phyloP scores from a whole-genome alignment of 2,797 vertebrate species.

The Parauchenoglanis punctatus region DNA sequence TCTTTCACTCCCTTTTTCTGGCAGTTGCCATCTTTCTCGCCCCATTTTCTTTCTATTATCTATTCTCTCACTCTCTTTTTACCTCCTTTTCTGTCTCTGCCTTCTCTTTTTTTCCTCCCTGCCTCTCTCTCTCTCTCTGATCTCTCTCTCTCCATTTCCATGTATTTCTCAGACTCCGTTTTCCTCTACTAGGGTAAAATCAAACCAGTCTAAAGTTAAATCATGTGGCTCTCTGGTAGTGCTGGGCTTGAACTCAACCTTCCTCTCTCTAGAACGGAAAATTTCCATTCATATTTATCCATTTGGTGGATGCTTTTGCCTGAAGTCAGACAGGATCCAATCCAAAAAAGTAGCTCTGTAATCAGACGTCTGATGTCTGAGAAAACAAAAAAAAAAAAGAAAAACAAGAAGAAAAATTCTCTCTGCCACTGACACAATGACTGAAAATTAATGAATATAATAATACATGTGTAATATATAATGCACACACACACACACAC shows the following conservation, averaged over 20 bases:
- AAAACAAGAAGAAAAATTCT: not conserved
- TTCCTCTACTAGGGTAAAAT: not conserved
- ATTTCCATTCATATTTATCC: no score
- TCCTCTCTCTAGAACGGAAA: not conserved
- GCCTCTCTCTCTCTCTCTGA: not conserved
- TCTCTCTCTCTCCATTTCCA: not conserved
- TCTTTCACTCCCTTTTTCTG: not conserved
- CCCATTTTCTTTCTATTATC: not conserved
- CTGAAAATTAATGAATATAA: not conserved
- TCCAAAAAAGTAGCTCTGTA: not conserved
- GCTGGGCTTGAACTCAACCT: not conserved
- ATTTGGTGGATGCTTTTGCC: not conserved
- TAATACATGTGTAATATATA: not conserved
- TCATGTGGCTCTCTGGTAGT: not conserved
- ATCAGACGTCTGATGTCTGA: not conserved
- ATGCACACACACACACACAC: conserved; percentile 22
- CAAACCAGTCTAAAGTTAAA: not conserved
- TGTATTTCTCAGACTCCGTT: not conserved
- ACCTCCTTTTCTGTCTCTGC: not conserved
- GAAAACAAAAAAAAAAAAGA: not conserved
- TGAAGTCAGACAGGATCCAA: not conserved
- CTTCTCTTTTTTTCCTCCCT: not conserved
- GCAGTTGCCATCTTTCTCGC: not conserved
- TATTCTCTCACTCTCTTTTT: not conserved
- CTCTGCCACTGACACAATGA: not conserved